These are phyloP conservation scores for Tachina lurida DNA, from an alignment of 2,888 invertebrate genomes.

Conservation along the genomic window DNA sequence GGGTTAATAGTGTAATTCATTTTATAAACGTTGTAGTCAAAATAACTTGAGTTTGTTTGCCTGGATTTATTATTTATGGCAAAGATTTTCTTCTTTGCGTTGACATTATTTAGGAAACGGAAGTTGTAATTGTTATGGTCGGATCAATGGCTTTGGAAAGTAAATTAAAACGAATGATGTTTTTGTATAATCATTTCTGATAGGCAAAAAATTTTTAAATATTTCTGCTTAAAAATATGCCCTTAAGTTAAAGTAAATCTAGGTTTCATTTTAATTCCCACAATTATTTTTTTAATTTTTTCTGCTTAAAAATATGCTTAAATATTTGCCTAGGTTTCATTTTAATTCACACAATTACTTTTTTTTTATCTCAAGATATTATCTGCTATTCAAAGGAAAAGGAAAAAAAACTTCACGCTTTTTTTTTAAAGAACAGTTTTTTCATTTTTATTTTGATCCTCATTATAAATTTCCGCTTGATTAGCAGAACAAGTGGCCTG, in stretches of 20 bases:
- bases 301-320: background rate
- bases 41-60: background rate
- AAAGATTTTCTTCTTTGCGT: background rate
- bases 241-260: background rate
- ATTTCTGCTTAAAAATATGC: background rate
- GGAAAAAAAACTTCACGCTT: conserved; percentile 30
- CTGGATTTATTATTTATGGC: conserved; percentile 14
- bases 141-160: background rate
- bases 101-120: conserved; percentile 21
- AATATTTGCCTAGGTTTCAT: conserved; percentile 22
- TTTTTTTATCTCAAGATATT: conserved; percentile 34
- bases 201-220: background rate
- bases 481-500: conserved; percentile 76
- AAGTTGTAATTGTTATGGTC: conserved; percentile 49
- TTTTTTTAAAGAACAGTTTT: conserved; percentile 4
- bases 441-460: conserved; percentile 64
- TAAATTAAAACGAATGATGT: background rate
- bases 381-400: conserved; percentile 21
- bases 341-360: conserved; percentile 39
- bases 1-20: conserved; percentile 39
- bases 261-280: conserved; percentile 48
- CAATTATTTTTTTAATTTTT: conserved; percentile 10
- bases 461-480: conserved; percentile 75
- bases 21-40: conserved; percentile 3
- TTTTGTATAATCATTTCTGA: background rate